Percentiles rank a stretch among this genome's conserved stretches.
These are phyloP conservation scores for Bungarus multicinctus DNA, from an alignment of 2,113 vertebrate genomes.

Conservation along the genomic window DNA sequence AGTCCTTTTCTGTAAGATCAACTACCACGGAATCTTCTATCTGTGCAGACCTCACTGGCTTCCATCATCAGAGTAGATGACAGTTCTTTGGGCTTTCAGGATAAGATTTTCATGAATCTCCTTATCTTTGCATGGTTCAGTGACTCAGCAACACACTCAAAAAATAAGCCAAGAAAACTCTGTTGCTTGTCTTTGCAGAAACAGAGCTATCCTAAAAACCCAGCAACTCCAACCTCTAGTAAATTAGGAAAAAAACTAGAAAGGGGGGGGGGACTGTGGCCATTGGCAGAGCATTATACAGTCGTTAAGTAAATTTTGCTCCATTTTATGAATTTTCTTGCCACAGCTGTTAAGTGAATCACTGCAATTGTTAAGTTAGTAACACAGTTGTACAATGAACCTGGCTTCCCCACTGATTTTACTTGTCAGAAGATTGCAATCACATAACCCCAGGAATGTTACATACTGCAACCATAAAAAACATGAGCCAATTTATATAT, in stretches of 20 bases:
- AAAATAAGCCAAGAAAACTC: not conserved
- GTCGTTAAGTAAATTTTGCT: not conserved
- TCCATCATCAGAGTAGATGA: not conserved
- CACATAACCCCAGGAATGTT: not conserved
- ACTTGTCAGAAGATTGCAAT: not conserved
- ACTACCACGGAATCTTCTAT: not conserved
- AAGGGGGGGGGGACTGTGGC: not conserved
- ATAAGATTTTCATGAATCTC: not conserved
- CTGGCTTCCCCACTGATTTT: not conserved
- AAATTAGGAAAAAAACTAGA: not conserved
- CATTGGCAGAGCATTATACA: not conserved
- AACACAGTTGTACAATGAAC: not conserved
- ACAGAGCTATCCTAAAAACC: not conserved
- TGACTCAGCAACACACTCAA: not conserved
- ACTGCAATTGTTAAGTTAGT: not conserved
- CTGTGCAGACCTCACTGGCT: not conserved
- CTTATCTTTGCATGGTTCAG: not conserved
- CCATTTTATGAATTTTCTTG: not conserved
- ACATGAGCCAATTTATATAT: not conserved
- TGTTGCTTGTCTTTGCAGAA: not conserved
- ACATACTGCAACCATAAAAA: not conserved
- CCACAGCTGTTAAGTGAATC: not conserved
- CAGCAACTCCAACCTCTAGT: not conserved
- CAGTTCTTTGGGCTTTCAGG: not conserved
- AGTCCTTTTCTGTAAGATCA: not conserved